Base-by-base conservation (phyloP, 2,797 vertebrate genomes). In the Hoplostethus atlanticus region DNA sequence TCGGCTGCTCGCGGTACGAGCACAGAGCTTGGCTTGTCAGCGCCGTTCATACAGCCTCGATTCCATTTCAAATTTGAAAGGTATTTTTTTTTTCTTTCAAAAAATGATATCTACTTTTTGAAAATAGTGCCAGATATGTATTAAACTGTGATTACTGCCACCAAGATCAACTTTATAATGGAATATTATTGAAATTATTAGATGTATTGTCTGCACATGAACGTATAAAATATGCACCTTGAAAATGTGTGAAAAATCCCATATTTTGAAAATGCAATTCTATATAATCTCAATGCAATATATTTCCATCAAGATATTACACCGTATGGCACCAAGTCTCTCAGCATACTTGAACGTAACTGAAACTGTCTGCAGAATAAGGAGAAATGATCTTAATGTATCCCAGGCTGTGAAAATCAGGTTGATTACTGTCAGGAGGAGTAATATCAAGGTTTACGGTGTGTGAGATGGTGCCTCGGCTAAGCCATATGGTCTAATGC, bases 401-500 rank as follows among this genome's bases (percentile, higher is more conserved):
- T 15, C 55, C n/a, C 6, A 53, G 52, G 55, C 71, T 70, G 63
- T 79, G 47, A 38, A 69, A 84, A 61, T 5, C 4, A 65, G 68
- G 34, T 56, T 63, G 25, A 80, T 83, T 44, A 13, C 53, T 66
- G 52, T 74, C 51, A 72, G 15, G 28, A 21, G 28, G 52, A 11
- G 51, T 61, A 30, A 48, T 44, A 64, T 75, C 75, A 36, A 61
- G 56, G 75, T 71, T 51, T 53, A 13, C 60, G 12, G 31, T 16
- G 52, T 48, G 51, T 31, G 3, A 21, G 10, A 28, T 8, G 51
- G 15, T 4, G 9, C n/a, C 1, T 2, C 9, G 56, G n/a, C 30
- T 21, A 15, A 13, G 5, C 71, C 68, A 58, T 73, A 79, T 66
- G 65, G 55, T 70, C 0, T 4, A 61, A 16, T 12, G 5, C 25